Base-by-base conservation (phyloP, 2,888 invertebrate genomes). In the Chaetoderma sp. region DNA sequence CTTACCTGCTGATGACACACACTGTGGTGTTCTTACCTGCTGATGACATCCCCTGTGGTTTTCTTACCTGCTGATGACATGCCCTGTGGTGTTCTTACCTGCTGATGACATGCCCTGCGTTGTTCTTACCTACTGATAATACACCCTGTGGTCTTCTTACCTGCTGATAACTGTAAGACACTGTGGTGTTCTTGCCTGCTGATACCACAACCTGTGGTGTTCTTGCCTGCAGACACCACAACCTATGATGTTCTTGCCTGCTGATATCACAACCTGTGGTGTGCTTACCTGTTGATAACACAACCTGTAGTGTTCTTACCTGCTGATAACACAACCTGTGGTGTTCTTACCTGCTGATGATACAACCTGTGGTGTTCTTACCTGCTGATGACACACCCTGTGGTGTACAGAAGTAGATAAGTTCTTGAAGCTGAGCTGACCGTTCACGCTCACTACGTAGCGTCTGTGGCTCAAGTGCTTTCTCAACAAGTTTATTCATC, bases 381-480 rank as follows among this genome's bases (percentile, higher is more conserved):
- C 85, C 84, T 67, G 81, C 74, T 57, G 74, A 78, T 28, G 81
- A 74, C 10, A 84, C 67, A 3, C 80, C 81, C 23, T 75, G 77
- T 13, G 73, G 78, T 27, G 80, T 74, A 72, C 83, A 83, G 75
- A 83, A 85, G 64, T 83, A 81, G 32, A 86, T 71, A 30, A 86
- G 76, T 62, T 86, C 85, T 61, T 86, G 86, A 16, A 86, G 72
- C 18, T 83, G 65, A 1, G 85, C 81, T 4, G 83, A 80, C 42
- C 85, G 65, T 57, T 83, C 79, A 59, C 75, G 74, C 0, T 77
- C 72, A 10, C 75, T 70, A 25, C 73, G 68, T n/a, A n/a, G n/a
- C 0, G 77, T 71, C 4, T 78, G 65, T 0, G 80, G 79, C 0
- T 74, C 60, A 2, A 76, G 75, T 0, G 76, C 54, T 6, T 78